Base-by-base conservation (phyloP, 2,888 invertebrate species). In the Diogma glabrata region DNA sequence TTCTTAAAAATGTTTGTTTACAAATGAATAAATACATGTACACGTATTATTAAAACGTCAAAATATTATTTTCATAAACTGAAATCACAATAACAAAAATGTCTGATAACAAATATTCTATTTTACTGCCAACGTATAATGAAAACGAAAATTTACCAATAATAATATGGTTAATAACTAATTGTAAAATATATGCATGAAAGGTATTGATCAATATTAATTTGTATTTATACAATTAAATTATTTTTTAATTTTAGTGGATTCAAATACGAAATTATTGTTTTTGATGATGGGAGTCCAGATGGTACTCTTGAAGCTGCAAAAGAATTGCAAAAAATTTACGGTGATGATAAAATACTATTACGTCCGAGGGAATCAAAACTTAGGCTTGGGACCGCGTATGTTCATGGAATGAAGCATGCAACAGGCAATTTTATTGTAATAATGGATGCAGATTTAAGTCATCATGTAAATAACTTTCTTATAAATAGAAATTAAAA, bases 201-300 rank as follows among this genome's bases (percentile, higher is more conserved):
- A 63, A 81, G 81, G 88, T 87, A 33, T 20, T n/a, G n/a, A 24
- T 26, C n/a, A n/a, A n/a, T n/a, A n/a, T n/a, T n/a, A n/a, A n/a
- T n/a, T n/a, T n/a, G n/a, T n/a, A n/a, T n/a, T n/a, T n/a, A n/a
- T n/a, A n/a, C n/a, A n/a, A n/a, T n/a, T n/a, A 20, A 20, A 10
- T 30, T 33, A 12, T 12, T 46, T 24, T 19, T 52, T 28, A 38
- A 45, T 68, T 74, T 48, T 64, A 89, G 90, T 65, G 79, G 76
- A 36, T 78, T 77, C 62, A 76, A 86, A 58, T 95, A 85, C 69
- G 95, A 99, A 76, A 81, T 99, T 23, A 96, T 99, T 61, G 73
- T 99, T 43, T 94, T 99, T 59, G 99, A 99, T 70, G 99, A 99
- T 77, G 93, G 91, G 47, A 96, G 96, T 65, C 97, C 99, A 1